These are phyloP conservation scores for Epinotia nisella DNA, from an alignment of 2,888 invertebrate species.

Conservation along the genomic window DNA sequence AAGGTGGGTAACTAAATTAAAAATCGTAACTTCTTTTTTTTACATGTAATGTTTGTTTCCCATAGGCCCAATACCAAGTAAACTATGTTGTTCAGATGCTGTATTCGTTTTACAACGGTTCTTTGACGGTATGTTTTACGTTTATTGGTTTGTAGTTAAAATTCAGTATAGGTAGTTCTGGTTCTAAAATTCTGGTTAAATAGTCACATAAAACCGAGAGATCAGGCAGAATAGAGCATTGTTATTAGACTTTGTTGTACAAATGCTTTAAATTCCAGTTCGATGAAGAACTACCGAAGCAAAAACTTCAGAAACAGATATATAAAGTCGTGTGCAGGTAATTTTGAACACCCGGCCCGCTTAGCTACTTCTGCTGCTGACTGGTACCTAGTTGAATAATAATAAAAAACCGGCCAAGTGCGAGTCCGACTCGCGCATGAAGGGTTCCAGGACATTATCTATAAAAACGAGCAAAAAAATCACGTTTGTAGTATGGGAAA, in stretches of 20 bases:
- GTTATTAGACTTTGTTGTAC: neutral
- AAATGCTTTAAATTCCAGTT: neutral
- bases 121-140: slow-evolving; percentile 28
- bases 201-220: no score
- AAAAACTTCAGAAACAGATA: neutral
- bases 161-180: neutral
- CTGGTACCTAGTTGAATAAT: no score
- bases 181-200: no score
- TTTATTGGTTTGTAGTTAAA: slow-evolving; percentile 6
- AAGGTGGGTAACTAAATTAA: neutral
- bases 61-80: slow-evolving; percentile 48
- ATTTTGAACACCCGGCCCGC: no score
- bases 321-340: no score
- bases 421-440: no score
- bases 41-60: slow-evolving; percentile 47
- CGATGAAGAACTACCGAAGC: neutral
- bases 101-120: slow-evolving; percentile 34
- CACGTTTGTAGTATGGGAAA: no score
- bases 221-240: no score
- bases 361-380: no score
- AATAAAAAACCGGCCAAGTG: no score
- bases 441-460: no score
- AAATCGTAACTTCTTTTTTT: neutral
- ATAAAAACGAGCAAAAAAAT: no score
- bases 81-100: slow-evolving; percentile 24